Conservation (phyloP, 2,888 invertebrate genomes). For the Entomobrya multifasciata region DNA sequence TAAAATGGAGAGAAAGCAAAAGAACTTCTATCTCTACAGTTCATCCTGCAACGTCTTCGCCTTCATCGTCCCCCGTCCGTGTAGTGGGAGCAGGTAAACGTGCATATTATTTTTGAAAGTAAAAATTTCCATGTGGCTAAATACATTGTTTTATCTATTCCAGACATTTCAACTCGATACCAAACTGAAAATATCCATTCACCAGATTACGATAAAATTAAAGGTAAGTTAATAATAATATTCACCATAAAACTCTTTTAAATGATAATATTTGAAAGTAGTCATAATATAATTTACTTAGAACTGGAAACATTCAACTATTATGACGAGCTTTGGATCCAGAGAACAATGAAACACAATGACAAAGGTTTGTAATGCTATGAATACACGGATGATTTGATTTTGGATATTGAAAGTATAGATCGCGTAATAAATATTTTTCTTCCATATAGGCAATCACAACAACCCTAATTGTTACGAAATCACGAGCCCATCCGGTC, state of each 20-base stretch:
- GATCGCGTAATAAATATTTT: background rate
- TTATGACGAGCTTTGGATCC: conserved; percentile 74
- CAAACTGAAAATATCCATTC: conserved; percentile 68
- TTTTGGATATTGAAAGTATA: background rate
- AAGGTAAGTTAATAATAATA: no score
- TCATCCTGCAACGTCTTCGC: conserved; percentile 53
- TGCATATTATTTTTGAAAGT: background rate
- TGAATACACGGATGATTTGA: background rate
- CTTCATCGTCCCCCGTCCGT: conserved; percentile 19
- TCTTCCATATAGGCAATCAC: conserved; percentile 58
- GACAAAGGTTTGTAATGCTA: conserved; percentile 68
- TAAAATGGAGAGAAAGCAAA: conserved; percentile 64
- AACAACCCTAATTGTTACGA: conserved; percentile 75
- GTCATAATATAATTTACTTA: no score
- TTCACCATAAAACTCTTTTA: no score
- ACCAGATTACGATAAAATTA: conserved; percentile 74
- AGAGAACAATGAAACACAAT: conserved; percentile 69
- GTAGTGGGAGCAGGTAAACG: conserved; percentile 29
- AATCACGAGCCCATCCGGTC: conserved; percentile 70
- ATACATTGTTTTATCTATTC: no score
- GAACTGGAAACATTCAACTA: conserved; percentile 74
- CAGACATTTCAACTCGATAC: conserved; percentile 71
- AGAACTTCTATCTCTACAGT: conserved; percentile 60
- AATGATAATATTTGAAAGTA: no score
- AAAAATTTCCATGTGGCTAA: no score